phyloP scores from a whole-genome alignment of 1,140 invertebrate species.

The Diabrotica undecimpunctata region DNA sequence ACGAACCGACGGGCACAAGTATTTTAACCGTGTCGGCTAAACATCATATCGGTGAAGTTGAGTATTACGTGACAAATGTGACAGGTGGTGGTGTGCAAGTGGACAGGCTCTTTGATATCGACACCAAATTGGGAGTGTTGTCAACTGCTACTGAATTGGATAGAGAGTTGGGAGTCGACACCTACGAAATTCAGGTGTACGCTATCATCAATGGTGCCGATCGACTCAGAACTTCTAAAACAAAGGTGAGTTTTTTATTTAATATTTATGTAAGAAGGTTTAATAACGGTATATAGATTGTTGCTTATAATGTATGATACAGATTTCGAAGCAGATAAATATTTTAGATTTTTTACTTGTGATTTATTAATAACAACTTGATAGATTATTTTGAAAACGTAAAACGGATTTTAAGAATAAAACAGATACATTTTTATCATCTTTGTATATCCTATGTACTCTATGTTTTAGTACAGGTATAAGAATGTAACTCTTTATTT shows the following conservation, averaged over 20 bases:
- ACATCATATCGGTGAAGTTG: slow-evolving; percentile 59
- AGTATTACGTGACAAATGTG: slow-evolving; percentile 91
- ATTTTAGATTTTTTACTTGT: too few relatives aligned
- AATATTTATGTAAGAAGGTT: too few relatives aligned
- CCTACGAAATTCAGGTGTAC: slow-evolving; percentile 79
- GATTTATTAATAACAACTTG: too few relatives aligned
- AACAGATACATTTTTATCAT: too few relatives aligned
- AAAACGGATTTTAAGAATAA: too few relatives aligned
- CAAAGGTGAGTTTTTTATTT: slow-evolving; percentile 68
- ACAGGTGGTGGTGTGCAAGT: slow-evolving; percentile 73
- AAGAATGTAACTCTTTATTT: too few relatives aligned
- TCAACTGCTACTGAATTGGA: slow-evolving; percentile 82
- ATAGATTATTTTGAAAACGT: too few relatives aligned
- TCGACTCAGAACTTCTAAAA: slow-evolving; percentile 67
- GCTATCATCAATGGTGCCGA: slow-evolving; percentile 64
- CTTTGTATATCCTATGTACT: too few relatives aligned
- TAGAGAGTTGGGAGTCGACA: slow-evolving; percentile 74
- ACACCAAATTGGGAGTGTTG: slow-evolving; percentile 81
- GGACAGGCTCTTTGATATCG: slow-evolving; percentile 84
- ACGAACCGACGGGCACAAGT: slow-evolving; percentile 78
- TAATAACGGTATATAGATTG: too few relatives aligned
- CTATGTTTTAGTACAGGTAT: too few relatives aligned
- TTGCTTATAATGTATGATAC: too few relatives aligned
- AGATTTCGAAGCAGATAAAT: too few relatives aligned
- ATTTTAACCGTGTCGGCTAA: slow-evolving; percentile 75